Evolutionary conservation across 2,888 invertebrate genomes (phyloP), one percentile per base, ranked within the genome.

Genomic region (Ectemnius cavifrons): DNA sequence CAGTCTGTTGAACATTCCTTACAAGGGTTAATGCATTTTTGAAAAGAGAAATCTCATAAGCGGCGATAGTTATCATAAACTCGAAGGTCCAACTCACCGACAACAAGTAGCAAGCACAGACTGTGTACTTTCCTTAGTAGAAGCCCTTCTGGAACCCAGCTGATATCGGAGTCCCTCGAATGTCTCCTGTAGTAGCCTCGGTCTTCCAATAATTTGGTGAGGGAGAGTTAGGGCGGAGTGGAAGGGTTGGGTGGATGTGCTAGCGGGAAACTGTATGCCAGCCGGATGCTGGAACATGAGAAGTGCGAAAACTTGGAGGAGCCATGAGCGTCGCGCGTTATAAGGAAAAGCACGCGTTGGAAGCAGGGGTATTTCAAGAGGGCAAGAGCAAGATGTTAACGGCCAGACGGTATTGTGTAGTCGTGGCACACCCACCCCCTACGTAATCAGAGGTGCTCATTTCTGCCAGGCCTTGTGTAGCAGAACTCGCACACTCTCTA

Each of bases 381-480:
- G 72, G 73, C 72, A 77, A 37, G 37, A 81, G 77, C 75, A 78
- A 81, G 79, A 85, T 84, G 85, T 86, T 85, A 85, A 86, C 85
- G 80, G 85, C 79, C 84, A 85, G 86, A 85, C 85, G 66, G 78
- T 74, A 83, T 85, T 84, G 85, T 37, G 37, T 85, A 82, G 81
- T 78, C 75, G 75, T 66, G 77, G 79, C 82, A 81, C 77, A 75
- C 79, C 84, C 82, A 72, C 68, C 64, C 64, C 20, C 14, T 71
- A 78, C 72, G 81, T 80, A 82, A 82, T 81, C 84, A 85, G 81
- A 74, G 77, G 65, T 73, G 77, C 76, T 79, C 83, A 72, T 76
- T 81, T 27, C 64, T 13, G 8, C 37, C 37, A 52, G 52, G 52
- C n/a, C 47, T 5, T n/a, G 47, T 47, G 47, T 47, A 47, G 11